phyloP scores from a whole-genome alignment of 92 coral and sea anemone genomes.

The Palythoa grandiflora region DNA sequence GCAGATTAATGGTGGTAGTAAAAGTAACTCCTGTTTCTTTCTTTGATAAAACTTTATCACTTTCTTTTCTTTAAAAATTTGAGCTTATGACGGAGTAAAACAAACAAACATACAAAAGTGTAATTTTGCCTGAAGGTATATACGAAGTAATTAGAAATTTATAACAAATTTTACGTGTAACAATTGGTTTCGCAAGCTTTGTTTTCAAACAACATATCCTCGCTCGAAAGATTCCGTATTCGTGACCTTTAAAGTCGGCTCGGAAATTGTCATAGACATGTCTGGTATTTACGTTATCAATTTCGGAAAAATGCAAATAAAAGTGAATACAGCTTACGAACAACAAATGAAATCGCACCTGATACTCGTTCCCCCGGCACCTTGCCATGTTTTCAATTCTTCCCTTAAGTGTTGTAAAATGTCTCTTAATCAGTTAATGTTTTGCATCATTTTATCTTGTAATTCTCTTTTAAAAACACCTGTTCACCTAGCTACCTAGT shows the following conservation, averaged over 20 bases:
- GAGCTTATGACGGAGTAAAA: neutral
- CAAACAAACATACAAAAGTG: constrained; percentile 18
- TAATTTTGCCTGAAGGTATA: constrained; percentile 1
- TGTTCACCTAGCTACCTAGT: neutral
- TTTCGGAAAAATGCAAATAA: constrained; percentile 4
- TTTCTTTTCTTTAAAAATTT: constrained; percentile 21
- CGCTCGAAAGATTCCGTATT: neutral
- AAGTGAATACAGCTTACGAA: neutral
- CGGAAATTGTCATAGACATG: constrained; percentile 10
- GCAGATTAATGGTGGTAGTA: no score
- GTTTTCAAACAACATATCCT: neutral
- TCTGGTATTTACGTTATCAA: constrained; percentile 30
- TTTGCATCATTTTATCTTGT: neutral
- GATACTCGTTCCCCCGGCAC: neutral
- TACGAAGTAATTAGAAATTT: neutral
- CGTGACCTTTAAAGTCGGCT: constrained; percentile 25
- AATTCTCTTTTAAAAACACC: neutral
- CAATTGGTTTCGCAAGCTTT: neutral
- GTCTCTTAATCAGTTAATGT: neutral
- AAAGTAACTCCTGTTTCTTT: neutral
- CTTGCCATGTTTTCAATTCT: neutral
- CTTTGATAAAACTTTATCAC: constrained; percentile 7
- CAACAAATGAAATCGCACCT: neutral
- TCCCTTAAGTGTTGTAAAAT: no score
- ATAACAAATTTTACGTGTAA: neutral